phyloP scores from a whole-genome alignment of 2,113 vertebrate species.

The Caranx ignobilis region DNA sequence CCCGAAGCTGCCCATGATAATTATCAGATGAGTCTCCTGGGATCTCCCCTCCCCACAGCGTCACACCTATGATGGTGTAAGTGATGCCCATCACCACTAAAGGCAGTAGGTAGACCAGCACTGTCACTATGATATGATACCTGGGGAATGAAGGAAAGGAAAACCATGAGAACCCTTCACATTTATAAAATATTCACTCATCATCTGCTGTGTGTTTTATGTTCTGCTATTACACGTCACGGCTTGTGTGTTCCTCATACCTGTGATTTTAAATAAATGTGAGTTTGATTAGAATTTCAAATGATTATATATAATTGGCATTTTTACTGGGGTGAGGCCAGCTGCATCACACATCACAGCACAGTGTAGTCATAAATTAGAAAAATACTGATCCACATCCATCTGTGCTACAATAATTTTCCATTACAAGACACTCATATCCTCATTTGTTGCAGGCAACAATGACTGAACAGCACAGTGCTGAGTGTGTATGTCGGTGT shows the following conservation, averaged over 20 bases:
- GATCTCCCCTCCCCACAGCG: constrained; percentile 97
- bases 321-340: background rate
- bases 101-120: constrained; percentile 93
- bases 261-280: background rate
- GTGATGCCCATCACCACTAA: constrained; percentile 95
- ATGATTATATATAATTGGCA: background rate
- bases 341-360: background rate
- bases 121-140: constrained; percentile 93
- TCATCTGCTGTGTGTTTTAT: background rate
- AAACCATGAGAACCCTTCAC: background rate
- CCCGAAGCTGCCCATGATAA: constrained; percentile 94
- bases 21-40: constrained; percentile 95
- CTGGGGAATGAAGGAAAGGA: constrained; percentile 71
- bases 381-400: background rate
- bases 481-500: background rate
- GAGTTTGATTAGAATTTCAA: too few species aligned
- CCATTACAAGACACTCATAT: background rate
- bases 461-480: background rate
- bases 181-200: background rate
- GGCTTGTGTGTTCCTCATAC: background rate
- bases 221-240: background rate
- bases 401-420: background rate
- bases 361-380: background rate
- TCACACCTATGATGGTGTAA: constrained; percentile 95
- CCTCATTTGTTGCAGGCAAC: background rate